phyloP scores from a whole-genome alignment of 23 tunicate genomes.

The Botrylloides violaceus region DNA sequence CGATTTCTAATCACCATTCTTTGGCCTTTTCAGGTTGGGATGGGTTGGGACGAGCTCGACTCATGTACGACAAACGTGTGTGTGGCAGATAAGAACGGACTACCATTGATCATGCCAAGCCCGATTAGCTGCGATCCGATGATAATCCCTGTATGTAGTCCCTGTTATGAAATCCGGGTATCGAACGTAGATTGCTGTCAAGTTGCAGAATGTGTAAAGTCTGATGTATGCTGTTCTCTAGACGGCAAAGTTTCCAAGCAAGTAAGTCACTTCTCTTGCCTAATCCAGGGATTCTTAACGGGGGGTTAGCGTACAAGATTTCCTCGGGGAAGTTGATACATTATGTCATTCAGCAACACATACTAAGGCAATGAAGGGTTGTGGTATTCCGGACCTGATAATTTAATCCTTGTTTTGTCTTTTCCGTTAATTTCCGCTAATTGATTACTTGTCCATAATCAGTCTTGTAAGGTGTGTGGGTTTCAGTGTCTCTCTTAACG shows the following conservation, averaged over 20 bases:
- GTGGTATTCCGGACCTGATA: no score
- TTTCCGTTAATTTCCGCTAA: no score
- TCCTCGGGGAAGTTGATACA: no score
- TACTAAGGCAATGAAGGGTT: no score
- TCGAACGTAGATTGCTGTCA: slow-evolving; percentile 46
- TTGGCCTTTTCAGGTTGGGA: slow-evolving; percentile 77
- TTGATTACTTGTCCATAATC: no score
- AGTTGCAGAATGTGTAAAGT: slow-evolving; percentile 59
- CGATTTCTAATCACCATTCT: no score
- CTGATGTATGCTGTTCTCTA: slow-evolving; percentile 60
- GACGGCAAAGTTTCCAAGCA: slow-evolving; percentile 55
- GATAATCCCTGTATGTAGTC: slow-evolving; percentile 23
- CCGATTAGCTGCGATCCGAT: slow-evolving; percentile 33
- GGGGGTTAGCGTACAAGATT: no score
- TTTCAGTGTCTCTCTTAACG: no score
- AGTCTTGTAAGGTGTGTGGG: no score
- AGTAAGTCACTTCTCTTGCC: not conserved
- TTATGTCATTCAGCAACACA: no score
- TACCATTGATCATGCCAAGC: slow-evolving; percentile 12
- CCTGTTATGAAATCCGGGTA: slow-evolving; percentile 41
- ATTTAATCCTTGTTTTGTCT: no score
- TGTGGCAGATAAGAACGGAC: slow-evolving; percentile 24
- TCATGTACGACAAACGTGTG: slow-evolving; percentile 32
- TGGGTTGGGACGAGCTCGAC: slow-evolving; percentile 30
- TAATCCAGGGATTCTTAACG: not conserved